Evolutionary conservation across 2,797 vertebrate species (phyloP).

Genomic region (Syngnathus acus): DNA sequence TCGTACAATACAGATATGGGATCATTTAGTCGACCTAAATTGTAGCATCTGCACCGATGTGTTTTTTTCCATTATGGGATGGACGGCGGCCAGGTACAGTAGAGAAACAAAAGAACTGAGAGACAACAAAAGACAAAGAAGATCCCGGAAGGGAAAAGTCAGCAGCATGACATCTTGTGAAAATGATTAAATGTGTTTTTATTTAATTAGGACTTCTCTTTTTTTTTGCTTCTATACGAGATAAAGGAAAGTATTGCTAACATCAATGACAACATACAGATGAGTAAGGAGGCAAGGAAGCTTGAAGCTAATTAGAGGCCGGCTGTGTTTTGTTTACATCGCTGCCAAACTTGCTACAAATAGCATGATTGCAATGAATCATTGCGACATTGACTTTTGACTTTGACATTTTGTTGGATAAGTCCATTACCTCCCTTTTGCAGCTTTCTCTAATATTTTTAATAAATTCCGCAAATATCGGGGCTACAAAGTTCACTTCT

Average conservation of each 20-base stretch:
- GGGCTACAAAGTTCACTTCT: too few species aligned
- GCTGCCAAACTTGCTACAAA: constrained; percentile 15
- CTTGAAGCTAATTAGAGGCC: constrained; percentile 30
- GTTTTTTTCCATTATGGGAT: neutral
- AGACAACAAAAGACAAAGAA: constrained; percentile 1
- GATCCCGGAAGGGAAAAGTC: neutral
- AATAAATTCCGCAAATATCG: neutral
- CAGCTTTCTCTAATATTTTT: neutral
- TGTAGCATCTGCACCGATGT: constrained; percentile 15
- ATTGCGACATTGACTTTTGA: too few species aligned
- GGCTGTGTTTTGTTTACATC: constrained; percentile 27
- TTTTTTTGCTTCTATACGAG: neutral
- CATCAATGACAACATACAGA: constrained; percentile 7
- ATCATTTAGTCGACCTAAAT: constrained; percentile 37
- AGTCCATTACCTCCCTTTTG: neutral
- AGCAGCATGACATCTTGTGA: neutral
- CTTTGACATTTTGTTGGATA: constrained; percentile 17
- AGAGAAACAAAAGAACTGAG: constrained; percentile 11
- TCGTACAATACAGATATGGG: constrained; percentile 21
- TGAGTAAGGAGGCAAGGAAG: constrained; percentile 16
- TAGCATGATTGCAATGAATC: constrained; percentile 15
- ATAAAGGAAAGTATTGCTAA: constrained; percentile 1
- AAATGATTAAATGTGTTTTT: neutral
- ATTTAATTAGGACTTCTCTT: neutral
- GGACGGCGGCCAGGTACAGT: constrained; percentile 19